Evolutionary conservation across 1,140 invertebrate genomes (phyloP).

Genomic region (Heliconius himera): DNA sequence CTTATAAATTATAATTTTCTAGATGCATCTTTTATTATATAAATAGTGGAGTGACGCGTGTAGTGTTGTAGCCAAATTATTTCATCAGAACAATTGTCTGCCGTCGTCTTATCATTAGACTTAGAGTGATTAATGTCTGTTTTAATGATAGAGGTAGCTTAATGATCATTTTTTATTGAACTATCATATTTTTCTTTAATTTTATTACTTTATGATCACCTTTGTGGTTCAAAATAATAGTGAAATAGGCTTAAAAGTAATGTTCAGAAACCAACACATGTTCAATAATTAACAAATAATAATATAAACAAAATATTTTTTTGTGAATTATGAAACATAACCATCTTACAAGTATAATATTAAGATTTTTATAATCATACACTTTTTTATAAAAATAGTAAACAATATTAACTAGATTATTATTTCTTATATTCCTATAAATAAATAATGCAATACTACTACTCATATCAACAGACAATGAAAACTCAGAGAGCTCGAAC

Average conservation of each 20-base stretch:
- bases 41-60: slow-evolving; percentile 27
- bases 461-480: too few species aligned
- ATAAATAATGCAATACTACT: not conserved
- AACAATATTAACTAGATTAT: not conserved
- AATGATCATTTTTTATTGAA: slow-evolving; percentile 20
- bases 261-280: too few species aligned
- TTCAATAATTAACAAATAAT: too few species aligned
- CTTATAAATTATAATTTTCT: not conserved
- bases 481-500: too few species aligned
- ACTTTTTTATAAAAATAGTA: not conserved
- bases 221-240: not conserved
- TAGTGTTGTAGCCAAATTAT: slow-evolving; percentile 27
- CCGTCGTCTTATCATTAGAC: slow-evolving; percentile 9
- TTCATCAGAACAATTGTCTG: slow-evolving; percentile 24
- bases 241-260: not conserved
- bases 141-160: not conserved
- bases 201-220: not conserved
- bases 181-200: not conserved
- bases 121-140: slow-evolving; percentile 13
- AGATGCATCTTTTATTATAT: slow-evolving; percentile 18
- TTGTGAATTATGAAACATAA: too few species aligned
- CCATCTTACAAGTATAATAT: too few species aligned
- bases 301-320: too few species aligned
- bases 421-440: too few species aligned
- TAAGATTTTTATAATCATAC: too few species aligned